Base-by-base conservation (phyloP, 2,797 vertebrate species). In the Leuciscus waleckii region DNA sequence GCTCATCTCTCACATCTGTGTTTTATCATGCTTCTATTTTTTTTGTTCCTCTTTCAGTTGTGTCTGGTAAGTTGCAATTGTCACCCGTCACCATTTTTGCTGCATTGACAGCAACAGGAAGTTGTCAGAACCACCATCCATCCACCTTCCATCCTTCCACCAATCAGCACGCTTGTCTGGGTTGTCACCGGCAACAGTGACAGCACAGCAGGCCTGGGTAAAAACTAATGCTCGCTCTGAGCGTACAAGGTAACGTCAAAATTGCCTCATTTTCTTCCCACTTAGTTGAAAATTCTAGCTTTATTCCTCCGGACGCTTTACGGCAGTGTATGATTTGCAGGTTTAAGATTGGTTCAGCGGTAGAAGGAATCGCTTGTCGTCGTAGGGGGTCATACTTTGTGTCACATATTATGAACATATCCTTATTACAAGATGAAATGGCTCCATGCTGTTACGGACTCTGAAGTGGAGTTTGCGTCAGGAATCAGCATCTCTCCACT, bases 41-140 rank as follows among this genome's bases (percentile, higher is more conserved):
- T 97, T 94, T 96, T 94, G 93, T 90, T 95, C 95, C 95, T 94
- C 92, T 96, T 97, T 96, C 96, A 99, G 98, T 99, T 95, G 92
- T 97, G 93, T 98, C 97, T 98, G 98, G 98, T 99, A 99, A 99
- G 98, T 99, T 98, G 97, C 98, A 96, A 85, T 97, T 98, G 96
- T 98, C 97, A 96, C 96, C 97, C 95, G 94, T 97, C 97, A 98
- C 96, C 97, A 95, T 84, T 95, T 96, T 96, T 95, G 96, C 96
- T 97, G 96, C 93, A 94, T 95, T 96, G 91, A 97, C 96, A 97
- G 97, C 97, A 96, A 96, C 94, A 95, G 94, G 96, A 97, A 95
- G 96, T 95, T 96, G 96, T 97, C 96, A 96, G 95, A 94, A 95
- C 95, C 95, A 93, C 91, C 90, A 93, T 89, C 83, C 97, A 96